Base-by-base conservation (phyloP, 2,888 invertebrate species). In the Rutpela maculata region DNA sequence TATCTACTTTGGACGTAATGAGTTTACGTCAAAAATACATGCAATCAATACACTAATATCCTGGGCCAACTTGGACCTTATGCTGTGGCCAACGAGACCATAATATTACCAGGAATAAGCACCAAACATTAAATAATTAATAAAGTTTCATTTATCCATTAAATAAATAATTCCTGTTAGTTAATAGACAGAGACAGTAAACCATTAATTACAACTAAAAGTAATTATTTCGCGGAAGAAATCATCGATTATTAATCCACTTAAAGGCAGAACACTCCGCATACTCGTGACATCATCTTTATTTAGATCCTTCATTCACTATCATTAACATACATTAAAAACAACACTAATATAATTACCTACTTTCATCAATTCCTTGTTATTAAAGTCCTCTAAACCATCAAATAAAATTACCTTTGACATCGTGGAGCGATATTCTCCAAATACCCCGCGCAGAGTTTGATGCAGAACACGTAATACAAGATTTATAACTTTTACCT, bases 371-470 rank as follows among this genome's bases (percentile, higher is more conserved):
- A 62, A 22, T 26, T 7, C 10, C 1, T 31, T 4, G n/a, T 11
- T 11, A 26, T 31, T 17, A 63, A 35, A 10, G 17, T 5, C n/a
- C 22, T 12, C n/a, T 26, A 35, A 65, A n/a, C 15, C 38, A 19
- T 65, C 50, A 55, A 19, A 15, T 67, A 56, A 18, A 63, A 75
- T 70, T 75, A 75, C 75, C 75, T 75, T 75, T 38, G 75, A 75
- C 75, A 75, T 75, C 26, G 63, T 75, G 15, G 57, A 26, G 31
- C 57, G 43, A 17, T 65, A 22, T 43, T 22, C 65, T 65, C n/a
- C 38, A 62, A 6, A 50, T 6, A 43, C 2, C 50, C n/a, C 31
- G 31, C 31, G 7, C 31, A 9, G 6, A 6, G 50, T 12, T n/a
- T 50, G n/a, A 5, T 6, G 15, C 1, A 50, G 6, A 0, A 50